Evolutionary conservation across 2,888 invertebrate species (phyloP), one percentile per base, ranked within the genome.

Genomic region (Nomada hirtipes): DNA sequence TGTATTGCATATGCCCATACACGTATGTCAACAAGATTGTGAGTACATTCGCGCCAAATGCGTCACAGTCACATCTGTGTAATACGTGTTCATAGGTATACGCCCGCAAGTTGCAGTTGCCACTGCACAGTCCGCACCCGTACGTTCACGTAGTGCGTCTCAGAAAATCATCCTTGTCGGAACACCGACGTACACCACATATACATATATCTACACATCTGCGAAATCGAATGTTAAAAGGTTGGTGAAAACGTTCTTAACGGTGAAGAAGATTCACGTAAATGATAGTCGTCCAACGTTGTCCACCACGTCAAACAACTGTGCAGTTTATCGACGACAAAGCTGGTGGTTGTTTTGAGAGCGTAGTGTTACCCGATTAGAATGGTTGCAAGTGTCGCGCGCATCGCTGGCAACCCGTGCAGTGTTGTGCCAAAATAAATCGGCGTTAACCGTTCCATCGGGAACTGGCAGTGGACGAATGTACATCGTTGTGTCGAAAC

Each of bases 351-450:
- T 89, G 88, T 77, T 83, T 83, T 79, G 84, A 76, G 70, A 44
- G 64, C 70, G 76, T 73, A 82, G 80, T 86, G 82, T 85, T 84
- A 69, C 61, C 75, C 80, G 86, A 87, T 80, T 83, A 84, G 83
- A 90, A 90, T 87, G 89, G 86, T 89, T 72, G 88, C 79, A 63
- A 78, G 89, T 83, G 89, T 89, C 88, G 90, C 88, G 88, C 90
- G 88, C 90, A 86, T 88, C 80, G 78, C 72, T 85, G 79, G 75
- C 87, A 83, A 78, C 75, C 80, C 70, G 78, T 76, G 79, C 72
- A 79, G 84, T 83, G 82, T 84, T 79, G 83, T 87, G 89, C 84
- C 77, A 85, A 89, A 84, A 86, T 88, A 90, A 83, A 81, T 89
- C 82, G 57, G 71, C 60, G 75, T 75, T 81, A 67, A 63, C 63